These are phyloP conservation scores for Odontamblyopus lacepedii DNA, from an alignment of 2,797 vertebrate species.

Conservation along the genomic window DNA sequence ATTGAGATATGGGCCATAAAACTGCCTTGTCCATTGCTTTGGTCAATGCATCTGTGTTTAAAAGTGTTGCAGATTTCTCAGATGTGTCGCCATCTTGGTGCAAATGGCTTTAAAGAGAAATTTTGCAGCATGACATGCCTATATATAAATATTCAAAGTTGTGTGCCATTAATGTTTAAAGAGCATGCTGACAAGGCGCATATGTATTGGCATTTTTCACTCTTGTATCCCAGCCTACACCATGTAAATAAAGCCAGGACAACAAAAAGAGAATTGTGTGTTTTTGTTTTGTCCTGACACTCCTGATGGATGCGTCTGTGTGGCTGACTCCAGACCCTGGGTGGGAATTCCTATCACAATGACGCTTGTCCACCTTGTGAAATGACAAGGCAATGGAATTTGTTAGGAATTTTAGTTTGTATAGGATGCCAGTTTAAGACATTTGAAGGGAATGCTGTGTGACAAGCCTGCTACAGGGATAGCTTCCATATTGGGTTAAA, in stretches of 20 bases:
- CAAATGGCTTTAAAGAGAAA: constrained; percentile 36
- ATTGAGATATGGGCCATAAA: constrained; percentile 45
- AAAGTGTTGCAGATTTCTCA: constrained; percentile 5
- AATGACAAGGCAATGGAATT: constrained; percentile 70
- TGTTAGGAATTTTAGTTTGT: constrained; percentile 57
- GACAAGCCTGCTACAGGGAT: constrained; percentile 54
- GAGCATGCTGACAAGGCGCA: constrained; percentile 37
- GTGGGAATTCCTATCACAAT: constrained; percentile 68
- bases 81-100: constrained; percentile 8
- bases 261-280: constrained; percentile 54
- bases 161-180: constrained; percentile 62
- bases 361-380: constrained; percentile 56
- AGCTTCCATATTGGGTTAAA: constrained; percentile 66
- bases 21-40: constrained; percentile 44
- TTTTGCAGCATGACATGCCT: constrained; percentile 30
- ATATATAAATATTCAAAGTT: constrained; percentile 38
- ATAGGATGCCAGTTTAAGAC: constrained; percentile 34
- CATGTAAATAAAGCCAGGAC: constrained; percentile 68
- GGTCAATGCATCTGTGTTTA: constrained; percentile 52
- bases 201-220: constrained; percentile 45
- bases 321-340: constrained; percentile 37
- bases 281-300: constrained; percentile 61
- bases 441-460: constrained; percentile 43
- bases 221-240: constrained; percentile 34
- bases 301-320: constrained; percentile 57